phyloP scores from a whole-genome alignment of 2,113 vertebrate genomes.

The Limnothrissa miodon region DNA sequence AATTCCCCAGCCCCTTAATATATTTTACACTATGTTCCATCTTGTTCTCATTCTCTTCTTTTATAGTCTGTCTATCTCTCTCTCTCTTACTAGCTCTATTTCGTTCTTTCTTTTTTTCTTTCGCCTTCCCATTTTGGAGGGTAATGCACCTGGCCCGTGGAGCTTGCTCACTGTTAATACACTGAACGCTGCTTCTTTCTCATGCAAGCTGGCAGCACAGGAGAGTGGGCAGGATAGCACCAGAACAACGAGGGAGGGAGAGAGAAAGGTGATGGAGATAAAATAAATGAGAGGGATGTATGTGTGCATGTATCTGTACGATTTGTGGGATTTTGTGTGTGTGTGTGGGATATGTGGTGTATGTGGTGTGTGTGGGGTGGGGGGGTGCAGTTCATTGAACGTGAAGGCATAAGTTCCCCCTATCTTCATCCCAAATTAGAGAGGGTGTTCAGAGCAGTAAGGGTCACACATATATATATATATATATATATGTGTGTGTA shows the following conservation, averaged over 20 bases:
- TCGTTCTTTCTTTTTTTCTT: slow-evolving; percentile 18
- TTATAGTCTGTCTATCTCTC: slow-evolving; percentile 30
- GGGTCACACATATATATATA: not conserved
- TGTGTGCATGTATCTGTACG: not conserved
- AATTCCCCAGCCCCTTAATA: slow-evolving; percentile 81
- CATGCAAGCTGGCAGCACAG: slow-evolving; percentile 50
- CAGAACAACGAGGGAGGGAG: slow-evolving; percentile 19
- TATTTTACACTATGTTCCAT: slow-evolving; percentile 78
- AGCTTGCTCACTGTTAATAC: slow-evolving; percentile 79
- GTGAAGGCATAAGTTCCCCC: not conserved
- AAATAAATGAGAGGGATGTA: not conserved
- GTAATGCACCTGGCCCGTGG: slow-evolving; percentile 58
- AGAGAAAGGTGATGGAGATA: slow-evolving; percentile 55
- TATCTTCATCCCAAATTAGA: not conserved
- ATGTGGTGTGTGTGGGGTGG: slow-evolving; percentile 81
- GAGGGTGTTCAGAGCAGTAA: not conserved
- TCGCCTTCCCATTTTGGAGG: slow-evolving; percentile 78
- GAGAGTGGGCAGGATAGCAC: slow-evolving; percentile 46
- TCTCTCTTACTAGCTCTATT: slow-evolving; percentile 20
- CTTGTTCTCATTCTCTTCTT: slow-evolving; percentile 34
- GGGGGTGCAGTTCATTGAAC: slow-evolving; percentile 62
- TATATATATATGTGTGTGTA: no score
- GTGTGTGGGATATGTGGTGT: not conserved
- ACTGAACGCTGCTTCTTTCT: slow-evolving; percentile 40
- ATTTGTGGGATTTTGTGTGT: not conserved